Percentiles rank a stretch among this genome's conserved stretches.
Evolutionary conservation across 2,888 invertebrate species (phyloP).

Genomic region (Theretra japonica): DNA sequence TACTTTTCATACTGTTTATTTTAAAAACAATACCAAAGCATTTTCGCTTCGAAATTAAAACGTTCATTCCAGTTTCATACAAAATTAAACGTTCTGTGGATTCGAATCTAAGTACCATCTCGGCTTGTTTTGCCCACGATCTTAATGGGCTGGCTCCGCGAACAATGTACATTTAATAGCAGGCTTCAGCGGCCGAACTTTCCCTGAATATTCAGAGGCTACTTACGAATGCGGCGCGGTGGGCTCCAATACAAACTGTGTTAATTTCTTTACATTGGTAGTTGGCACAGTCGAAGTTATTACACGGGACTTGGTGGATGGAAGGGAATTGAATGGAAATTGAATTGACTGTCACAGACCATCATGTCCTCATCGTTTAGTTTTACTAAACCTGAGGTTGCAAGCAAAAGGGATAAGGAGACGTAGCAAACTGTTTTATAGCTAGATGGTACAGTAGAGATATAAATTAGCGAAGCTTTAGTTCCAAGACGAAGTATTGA

Average conservation of each 20-base stretch:
- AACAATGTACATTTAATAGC: conserved; percentile 16
- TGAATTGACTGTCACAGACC: no score
- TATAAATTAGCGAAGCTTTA: no score
- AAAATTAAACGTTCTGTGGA: neutral
- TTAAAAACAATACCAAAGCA: neutral
- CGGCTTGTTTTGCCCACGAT: neutral
- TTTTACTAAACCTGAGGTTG: no score
- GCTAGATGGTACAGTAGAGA: no score
- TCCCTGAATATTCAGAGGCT: conserved; percentile 12
- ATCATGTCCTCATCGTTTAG: no score
- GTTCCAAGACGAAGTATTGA: no score
- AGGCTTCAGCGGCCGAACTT: neutral
- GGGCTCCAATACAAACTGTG: neutral
- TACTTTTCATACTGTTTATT: neutral
- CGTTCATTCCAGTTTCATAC: neutral
- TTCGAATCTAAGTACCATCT: neutral
- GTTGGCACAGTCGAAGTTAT: neutral
- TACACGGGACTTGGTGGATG: no score
- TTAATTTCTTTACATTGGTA: neutral
- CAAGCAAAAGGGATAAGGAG: no score
- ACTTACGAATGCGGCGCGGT: neutral
- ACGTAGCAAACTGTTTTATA: no score
- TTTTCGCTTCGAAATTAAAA: neutral
- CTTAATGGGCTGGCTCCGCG: neutral
- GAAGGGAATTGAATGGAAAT: no score